Percentiles rank a stretch among this genome's conserved stretches.
These are phyloP conservation scores for Myripristis murdjan DNA, from an alignment of 2,797 vertebrate genomes.

Conservation along the genomic window DNA sequence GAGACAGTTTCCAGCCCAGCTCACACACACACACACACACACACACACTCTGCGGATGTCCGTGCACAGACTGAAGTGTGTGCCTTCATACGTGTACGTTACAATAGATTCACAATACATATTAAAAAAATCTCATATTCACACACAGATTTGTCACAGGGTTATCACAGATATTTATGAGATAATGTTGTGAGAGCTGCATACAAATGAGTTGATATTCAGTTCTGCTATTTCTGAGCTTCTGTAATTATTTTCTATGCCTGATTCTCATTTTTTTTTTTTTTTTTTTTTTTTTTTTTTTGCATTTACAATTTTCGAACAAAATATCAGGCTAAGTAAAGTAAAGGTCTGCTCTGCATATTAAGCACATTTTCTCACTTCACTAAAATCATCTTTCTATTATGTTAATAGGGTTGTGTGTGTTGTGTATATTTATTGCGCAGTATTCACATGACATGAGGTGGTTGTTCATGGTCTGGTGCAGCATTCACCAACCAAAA, in stretches of 20 bases:
- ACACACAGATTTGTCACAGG: slow-evolving; percentile 13
- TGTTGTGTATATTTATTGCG: no score
- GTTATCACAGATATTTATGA: background rate
- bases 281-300: no score
- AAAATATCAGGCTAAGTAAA: background rate
- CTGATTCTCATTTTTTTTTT: no score
- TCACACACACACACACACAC: no score
- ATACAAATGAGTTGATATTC: slow-evolving; percentile 22
- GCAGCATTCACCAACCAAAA: no score
- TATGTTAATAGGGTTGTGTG: no score
- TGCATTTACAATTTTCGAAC: no score
- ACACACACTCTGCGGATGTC: no score
- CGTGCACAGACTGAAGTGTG: slow-evolving; percentile 5
- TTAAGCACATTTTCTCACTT: background rate
- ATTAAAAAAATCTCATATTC: slow-evolving; percentile 1
- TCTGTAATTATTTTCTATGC: no score
- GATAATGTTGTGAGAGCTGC: background rate
- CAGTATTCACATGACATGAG: no score
- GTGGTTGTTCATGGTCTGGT: no score
- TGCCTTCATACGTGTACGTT: background rate
- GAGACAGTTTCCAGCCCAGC: slow-evolving; percentile 18
- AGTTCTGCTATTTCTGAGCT: background rate
- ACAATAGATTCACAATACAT: background rate
- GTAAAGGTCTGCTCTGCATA: slow-evolving; percentile 5
- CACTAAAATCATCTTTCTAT: no score